Conservation (phyloP, 1,140 invertebrate species). For the Zaprionus camerounensis region DNA sequence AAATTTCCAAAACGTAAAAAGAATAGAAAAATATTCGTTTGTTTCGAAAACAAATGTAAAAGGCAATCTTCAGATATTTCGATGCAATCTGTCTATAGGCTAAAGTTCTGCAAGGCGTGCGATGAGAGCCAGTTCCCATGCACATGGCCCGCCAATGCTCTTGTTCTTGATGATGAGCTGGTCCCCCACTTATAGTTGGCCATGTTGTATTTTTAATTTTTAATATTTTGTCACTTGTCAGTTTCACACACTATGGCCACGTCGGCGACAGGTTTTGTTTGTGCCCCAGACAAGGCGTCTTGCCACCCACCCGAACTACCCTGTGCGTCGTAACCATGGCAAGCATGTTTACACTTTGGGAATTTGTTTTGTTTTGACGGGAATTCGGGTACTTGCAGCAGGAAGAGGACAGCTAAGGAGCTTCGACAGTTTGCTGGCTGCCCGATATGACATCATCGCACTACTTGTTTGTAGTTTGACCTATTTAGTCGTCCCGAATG, state of each 20-base stretch:
- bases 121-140: slow-evolving; percentile 12
- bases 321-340: slow-evolving; percentile 53
- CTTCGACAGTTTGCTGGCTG: slow-evolving; percentile 27
- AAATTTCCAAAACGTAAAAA: slow-evolving; percentile 13
- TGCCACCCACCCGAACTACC: neutral
- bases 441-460: slow-evolving; percentile 63
- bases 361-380: slow-evolving; percentile 48
- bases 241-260: slow-evolving; percentile 57
- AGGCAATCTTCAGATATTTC: slow-evolving; percentile 1
- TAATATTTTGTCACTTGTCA: slow-evolving; percentile 68
- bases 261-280: slow-evolving; percentile 32
- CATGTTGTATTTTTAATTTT: slow-evolving; percentile 57
- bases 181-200: slow-evolving; percentile 30
- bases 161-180: neutral
- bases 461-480: slow-evolving; percentile 63
- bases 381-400: slow-evolving; percentile 23
- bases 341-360: slow-evolving; percentile 52
- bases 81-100: neutral
- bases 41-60: slow-evolving; percentile 2
- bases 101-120: slow-evolving; percentile 16
- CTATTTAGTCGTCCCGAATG: slow-evolving; percentile 56
- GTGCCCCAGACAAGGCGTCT: slow-evolving; percentile 8
- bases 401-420: slow-evolving; percentile 32
- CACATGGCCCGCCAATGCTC: slow-evolving; percentile 39
- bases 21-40: neutral